A percentile compares a stretch with the other conserved stretches of the same genome.
These are phyloP conservation scores for Leucosticte australis DNA, from an alignment of 2,113 vertebrate species.

Conservation along the genomic window DNA sequence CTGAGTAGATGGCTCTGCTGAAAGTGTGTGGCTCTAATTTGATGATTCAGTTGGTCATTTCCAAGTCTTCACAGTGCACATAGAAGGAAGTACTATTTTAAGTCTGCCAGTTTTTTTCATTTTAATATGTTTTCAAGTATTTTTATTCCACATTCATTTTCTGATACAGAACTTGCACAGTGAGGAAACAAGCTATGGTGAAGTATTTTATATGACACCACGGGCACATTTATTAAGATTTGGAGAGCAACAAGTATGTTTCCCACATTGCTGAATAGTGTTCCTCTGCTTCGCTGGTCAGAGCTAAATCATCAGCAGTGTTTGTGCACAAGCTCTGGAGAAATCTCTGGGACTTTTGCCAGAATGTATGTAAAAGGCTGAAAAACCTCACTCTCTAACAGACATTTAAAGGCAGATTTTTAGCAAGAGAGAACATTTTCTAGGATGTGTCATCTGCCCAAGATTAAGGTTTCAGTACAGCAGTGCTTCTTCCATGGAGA, in stretches of 20 bases:
- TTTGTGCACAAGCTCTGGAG: neutral
- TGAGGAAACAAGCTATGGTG: neutral
- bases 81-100: neutral
- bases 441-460: neutral
- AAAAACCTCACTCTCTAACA: neutral
- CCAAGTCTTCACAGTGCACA: neutral
- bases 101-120: neutral
- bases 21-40: neutral
- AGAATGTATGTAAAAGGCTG: neutral
- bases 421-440: neutral
- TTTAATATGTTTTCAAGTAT: neutral
- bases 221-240: neutral
- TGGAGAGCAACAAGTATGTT: neutral
- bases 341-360: neutral
- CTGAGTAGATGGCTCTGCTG: neutral
- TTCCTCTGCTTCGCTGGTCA: neutral
- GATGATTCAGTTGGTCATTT: neutral
- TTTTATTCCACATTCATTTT: neutral
- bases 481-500: neutral
- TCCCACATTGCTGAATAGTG: neutral
- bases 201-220: neutral
- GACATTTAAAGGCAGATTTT: neutral
- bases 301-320: neutral
- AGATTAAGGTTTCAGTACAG: neutral
- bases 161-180: neutral